These are phyloP conservation scores for Arnoldichthys spilopterus DNA, from an alignment of 2,797 vertebrate genomes.

Conservation along the genomic window DNA sequence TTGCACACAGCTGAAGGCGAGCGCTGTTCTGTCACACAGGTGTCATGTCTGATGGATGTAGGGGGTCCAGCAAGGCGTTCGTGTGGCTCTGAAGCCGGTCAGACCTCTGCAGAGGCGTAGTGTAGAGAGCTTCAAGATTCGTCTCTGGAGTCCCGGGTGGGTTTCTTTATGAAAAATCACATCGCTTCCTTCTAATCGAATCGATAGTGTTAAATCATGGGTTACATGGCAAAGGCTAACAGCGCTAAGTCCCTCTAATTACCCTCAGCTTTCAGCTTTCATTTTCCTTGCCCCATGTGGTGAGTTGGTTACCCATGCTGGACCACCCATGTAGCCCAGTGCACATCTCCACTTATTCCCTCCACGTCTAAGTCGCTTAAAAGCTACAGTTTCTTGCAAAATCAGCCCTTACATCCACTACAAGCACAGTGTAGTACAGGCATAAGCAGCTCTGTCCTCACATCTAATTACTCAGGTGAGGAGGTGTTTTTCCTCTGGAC, in stretches of 20 bases:
- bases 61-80: neutral
- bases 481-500: neutral
- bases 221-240: conserved; percentile 46
- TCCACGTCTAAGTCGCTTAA: neutral
- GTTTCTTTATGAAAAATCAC: conserved; percentile 26
- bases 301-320: conserved; percentile 56
- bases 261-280: conserved; percentile 50
- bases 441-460: too few relatives aligned
- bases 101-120: too few relatives aligned
- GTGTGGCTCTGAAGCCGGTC: neutral
- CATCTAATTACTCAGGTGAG: too few relatives aligned
- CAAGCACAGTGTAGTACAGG: too few relatives aligned
- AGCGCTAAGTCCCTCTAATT: conserved; percentile 57
- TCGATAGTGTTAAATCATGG: conserved; percentile 57
- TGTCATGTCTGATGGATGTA: neutral
- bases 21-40: conserved; percentile 1
- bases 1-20: conserved; percentile 27
- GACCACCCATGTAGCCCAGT: conserved; percentile 70
- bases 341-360: neutral
- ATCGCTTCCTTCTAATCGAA: conserved; percentile 53
- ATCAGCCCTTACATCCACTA: neutral
- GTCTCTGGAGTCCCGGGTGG: neutral
- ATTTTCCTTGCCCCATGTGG: conserved; percentile 47
- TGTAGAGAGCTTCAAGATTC: neutral
- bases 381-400: neutral